These are phyloP conservation scores for Cephus spinipes DNA, from an alignment of 2,888 invertebrate species.

Conservation along the genomic window DNA sequence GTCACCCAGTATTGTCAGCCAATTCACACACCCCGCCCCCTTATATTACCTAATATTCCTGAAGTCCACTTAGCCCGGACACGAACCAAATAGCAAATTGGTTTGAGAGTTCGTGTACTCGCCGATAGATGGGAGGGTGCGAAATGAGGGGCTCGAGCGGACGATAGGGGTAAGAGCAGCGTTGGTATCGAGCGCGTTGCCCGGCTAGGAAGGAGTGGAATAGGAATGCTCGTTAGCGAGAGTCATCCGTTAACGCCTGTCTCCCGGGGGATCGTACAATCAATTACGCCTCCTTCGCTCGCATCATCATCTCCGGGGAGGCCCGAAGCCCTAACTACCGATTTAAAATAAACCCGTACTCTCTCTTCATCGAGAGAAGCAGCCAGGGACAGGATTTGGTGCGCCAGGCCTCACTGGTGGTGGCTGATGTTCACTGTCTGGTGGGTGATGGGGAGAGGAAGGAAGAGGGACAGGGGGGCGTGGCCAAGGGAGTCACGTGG, in stretches of 20 bases:
- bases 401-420: background rate
- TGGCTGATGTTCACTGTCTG: background rate
- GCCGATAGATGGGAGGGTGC: conserved; percentile 9
- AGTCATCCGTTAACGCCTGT: conserved; percentile 67
- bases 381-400: background rate
- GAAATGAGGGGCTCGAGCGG: conserved; percentile 24
- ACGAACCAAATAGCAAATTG: background rate
- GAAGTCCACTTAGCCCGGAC: background rate
- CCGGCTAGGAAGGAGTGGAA: conserved; percentile 35
- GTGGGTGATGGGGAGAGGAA: background rate
- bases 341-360: conserved; percentile 60
- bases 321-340: conserved; percentile 60
- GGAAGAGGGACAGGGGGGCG: background rate
- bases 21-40: no score
- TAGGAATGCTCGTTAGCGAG: conserved; percentile 66
- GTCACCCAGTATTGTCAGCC: background rate
- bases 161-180: conserved; percentile 2
- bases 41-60: no score
- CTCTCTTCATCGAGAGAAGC: conserved; percentile 13
- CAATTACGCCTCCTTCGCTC: conserved; percentile 64
- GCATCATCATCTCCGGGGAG: conserved; percentile 64
- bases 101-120: background rate
- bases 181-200: conserved; percentile 33
- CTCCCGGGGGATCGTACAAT: conserved; percentile 64
- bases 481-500: conserved; percentile 12